Conservation (phyloP, 2,113 vertebrate genomes). For the Trogon surrucura region DNA sequence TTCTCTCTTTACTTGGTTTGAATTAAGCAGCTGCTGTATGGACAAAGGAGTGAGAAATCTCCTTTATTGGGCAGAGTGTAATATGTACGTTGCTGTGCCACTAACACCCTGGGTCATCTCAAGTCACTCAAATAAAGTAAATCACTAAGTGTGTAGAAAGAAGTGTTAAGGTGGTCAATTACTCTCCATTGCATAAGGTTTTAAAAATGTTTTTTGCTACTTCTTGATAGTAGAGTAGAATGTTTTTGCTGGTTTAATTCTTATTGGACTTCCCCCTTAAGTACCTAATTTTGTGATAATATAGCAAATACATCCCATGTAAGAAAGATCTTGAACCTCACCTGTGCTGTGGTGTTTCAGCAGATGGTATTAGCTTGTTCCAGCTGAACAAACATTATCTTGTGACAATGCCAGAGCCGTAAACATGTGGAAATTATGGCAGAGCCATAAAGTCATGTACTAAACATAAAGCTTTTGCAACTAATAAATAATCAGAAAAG, state of each 20-base stretch:
- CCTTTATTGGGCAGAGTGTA: background rate
- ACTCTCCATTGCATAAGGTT: background rate
- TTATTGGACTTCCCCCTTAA: background rate
- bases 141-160: background rate
- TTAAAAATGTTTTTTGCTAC: background rate
- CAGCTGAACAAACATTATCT: background rate
- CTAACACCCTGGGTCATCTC: background rate
- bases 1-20: background rate
- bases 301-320: background rate
- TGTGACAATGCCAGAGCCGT: no score
- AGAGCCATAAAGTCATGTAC: background rate
- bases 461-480: background rate
- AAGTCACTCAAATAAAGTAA: fast-evolving
- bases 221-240: background rate
- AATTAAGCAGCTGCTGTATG: no score
- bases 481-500: background rate
- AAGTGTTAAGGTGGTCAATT: background rate
- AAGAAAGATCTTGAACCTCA: background rate
- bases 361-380: background rate
- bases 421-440: background rate
- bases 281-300: background rate
- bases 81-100: fast-evolving
- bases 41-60: background rate
- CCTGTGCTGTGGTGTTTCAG: background rate
- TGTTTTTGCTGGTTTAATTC: background rate